Base-by-base conservation (phyloP, 2,113 vertebrate genomes). In the Sitta europaea region DNA sequence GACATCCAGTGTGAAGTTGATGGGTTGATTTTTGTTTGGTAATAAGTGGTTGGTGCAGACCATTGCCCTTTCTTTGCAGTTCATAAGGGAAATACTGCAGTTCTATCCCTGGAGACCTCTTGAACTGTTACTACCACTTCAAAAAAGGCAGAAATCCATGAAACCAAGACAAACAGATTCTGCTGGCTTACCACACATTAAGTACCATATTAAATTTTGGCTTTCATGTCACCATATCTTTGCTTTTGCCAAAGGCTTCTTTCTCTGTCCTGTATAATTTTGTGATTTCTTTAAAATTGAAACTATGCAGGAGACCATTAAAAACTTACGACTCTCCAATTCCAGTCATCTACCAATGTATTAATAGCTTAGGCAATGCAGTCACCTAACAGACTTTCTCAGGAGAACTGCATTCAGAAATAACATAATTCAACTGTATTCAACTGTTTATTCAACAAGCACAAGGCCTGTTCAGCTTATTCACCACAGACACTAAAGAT, bases 1-100 rank as follows among this genome's bases (percentile, higher is more conserved):
- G 31, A 58, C 0, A 0, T 14, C 13, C 53, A 58, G 16, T 27
- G 43, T 48, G 45, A 79, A 48, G 51, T 36, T 2, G 1, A 10
- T 38, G n/a, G 25, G 20, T 28, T 29, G 38, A 40, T 71, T 54
- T 54, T 53, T n/a, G 9, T 40, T 58, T 79, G 14, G 17, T 54
- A 40, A 10, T 4, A 57, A 61, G 16, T 58, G 29, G 18, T 14
- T 81, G 45, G 61, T 42, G 12, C 12, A 73, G 40, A 28, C 9
- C 35, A 22, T 10, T 40, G 33, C 27, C 13, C 18, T 68, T 88
- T 76, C 38, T 86, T 57, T 5, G 2, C 42, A 29, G 9, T 67
- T 62, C 38, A 9, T 25, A 57, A 35, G 3, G 19, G 11, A 92
- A 96, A 16, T 53, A 40, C 14, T 67, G 27, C 10, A 53, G 22